phyloP scores from a whole-genome alignment of 2,797 vertebrate genomes.

The Acrossocheilus fasciatus region DNA sequence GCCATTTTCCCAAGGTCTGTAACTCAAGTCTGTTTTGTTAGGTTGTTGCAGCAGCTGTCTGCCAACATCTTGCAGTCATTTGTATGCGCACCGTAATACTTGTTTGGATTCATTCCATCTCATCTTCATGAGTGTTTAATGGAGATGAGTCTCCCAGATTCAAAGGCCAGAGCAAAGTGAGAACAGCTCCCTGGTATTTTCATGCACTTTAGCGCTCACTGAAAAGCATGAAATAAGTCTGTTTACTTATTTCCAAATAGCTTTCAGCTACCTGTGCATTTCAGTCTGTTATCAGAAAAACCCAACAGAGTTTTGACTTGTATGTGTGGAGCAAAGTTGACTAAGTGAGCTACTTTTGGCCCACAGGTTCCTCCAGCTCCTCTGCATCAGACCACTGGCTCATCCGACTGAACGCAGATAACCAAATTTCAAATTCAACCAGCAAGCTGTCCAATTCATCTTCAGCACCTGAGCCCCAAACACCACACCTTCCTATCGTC shows the following conservation, averaged over 20 bases:
- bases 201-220: neutral
- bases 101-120: slow-evolving; percentile 15
- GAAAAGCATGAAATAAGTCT: neutral
- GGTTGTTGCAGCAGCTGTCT: neutral
- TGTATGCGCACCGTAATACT: neutral
- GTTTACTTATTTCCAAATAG: neutral
- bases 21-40: neutral
- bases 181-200: neutral
- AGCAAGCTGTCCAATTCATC: slow-evolving; percentile 70
- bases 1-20: neutral
- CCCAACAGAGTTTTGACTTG: neutral
- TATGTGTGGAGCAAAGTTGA: neutral
- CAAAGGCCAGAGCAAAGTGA: neutral
- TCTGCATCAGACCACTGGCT: slow-evolving; percentile 90
- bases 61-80: neutral
- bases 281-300: neutral
- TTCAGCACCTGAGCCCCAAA: slow-evolving; percentile 69
- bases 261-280: neutral
- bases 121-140: slow-evolving; percentile 19
- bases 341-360: neutral
- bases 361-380: slow-evolving; percentile 83
- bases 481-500: slow-evolving; percentile 75
- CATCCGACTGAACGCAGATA: slow-evolving; percentile 76
- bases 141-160: neutral
- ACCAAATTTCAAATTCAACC: slow-evolving; percentile 68